phyloP scores from a whole-genome alignment of 2,113 vertebrate species.

The Polypterus bichir region DNA sequence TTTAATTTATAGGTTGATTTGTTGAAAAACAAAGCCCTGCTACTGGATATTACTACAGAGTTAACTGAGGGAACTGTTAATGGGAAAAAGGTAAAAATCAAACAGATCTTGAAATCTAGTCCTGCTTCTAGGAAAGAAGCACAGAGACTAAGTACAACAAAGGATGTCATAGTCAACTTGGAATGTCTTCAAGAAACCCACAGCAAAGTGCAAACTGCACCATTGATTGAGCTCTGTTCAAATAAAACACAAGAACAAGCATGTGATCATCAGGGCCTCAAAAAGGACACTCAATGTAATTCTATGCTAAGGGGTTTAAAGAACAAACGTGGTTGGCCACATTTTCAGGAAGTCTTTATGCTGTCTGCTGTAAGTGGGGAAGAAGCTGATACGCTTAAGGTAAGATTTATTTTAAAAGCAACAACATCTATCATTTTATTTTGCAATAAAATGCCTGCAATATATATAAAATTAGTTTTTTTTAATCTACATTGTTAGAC shows the following conservation, averaged over 20 bases:
- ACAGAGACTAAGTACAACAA: rapidly evolving
- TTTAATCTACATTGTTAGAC: no score
- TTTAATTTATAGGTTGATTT: slow-evolving; percentile 61
- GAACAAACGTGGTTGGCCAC: slow-evolving; percentile 60
- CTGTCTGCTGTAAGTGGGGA: slow-evolving; percentile 63
- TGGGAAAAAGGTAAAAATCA: slow-evolving; percentile 41
- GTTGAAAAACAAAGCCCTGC: slow-evolving; percentile 56
- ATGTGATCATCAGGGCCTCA: neutral
- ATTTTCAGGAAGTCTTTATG: slow-evolving; percentile 92
- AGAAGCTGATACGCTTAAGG: slow-evolving; percentile 78
- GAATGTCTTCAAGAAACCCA: neutral
- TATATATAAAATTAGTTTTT: neutral
- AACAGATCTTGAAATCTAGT: slow-evolving; percentile 18
- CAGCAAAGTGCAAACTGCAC: no score
- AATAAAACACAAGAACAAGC: neutral
- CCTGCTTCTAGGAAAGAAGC: neutral
- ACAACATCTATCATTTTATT: neutral
- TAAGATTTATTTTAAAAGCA: slow-evolving; percentile 22
- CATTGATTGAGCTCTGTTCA: no score
- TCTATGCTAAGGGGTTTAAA: slow-evolving; percentile 25
- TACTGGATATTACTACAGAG: slow-evolving; percentile 56
- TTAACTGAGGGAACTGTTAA: slow-evolving; percentile 75
- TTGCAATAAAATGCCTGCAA: neutral
- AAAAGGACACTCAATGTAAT: neutral
- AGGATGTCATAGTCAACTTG: neutral